These are phyloP conservation scores for Platygyra sinensis DNA, from an alignment of 64 coral and sea anemone genomes.

Conservation along the genomic window DNA sequence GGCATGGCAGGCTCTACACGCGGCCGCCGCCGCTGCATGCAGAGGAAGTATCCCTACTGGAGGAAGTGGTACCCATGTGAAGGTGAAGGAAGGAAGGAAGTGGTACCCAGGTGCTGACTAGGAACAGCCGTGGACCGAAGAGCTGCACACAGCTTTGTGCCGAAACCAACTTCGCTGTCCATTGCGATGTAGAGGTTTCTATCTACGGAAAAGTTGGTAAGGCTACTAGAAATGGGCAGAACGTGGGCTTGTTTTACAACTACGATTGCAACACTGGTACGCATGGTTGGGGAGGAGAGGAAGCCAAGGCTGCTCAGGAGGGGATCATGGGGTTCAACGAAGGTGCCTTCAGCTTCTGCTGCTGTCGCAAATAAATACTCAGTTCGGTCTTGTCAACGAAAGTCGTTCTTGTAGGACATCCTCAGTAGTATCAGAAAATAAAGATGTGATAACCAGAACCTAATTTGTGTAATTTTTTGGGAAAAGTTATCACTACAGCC, in stretches of 20 bases:
- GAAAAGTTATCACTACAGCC: no score
- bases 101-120: not conserved
- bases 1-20: no score
- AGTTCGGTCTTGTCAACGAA: no score
- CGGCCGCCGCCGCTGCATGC: not conserved
- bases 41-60: not conserved
- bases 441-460: no score
- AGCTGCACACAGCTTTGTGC: slow-evolving; percentile 14
- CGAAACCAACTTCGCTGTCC: not conserved
- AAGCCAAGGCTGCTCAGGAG: not conserved
- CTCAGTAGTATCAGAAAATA: no score
- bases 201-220: slow-evolving; percentile 38
- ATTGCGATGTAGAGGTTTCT: slow-evolving; percentile 47
- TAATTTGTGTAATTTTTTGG: no score
- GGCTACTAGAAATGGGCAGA: slow-evolving; percentile 16
- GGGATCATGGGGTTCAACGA: no score
- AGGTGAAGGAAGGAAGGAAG: no score
- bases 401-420: no score
- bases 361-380: no score
- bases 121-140: not conserved
- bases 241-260: slow-evolving; percentile 42
- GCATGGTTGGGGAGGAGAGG: slow-evolving; percentile 3
- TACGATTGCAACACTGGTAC: not conserved
- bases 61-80: not conserved
- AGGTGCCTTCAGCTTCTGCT: no score